Evolutionary conservation across 2,888 invertebrate species (phyloP), one percentile per base, ranked within the genome.

Genomic region (Napeogenes inachia): DNA sequence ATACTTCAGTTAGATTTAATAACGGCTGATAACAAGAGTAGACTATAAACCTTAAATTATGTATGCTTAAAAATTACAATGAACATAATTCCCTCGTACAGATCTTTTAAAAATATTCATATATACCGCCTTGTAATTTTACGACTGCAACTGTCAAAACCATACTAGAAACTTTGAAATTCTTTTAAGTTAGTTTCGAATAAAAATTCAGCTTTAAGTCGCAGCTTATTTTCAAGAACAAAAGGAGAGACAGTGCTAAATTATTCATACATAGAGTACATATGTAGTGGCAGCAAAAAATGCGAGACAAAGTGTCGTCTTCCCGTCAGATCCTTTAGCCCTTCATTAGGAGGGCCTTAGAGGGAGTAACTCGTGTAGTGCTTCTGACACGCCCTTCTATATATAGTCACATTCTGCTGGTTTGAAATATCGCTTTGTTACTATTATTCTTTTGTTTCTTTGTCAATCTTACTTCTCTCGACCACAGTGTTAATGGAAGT

Each of bases 341-440:
- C 77, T 83, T 83, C 84, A 83, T 84, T 84, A 84, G 75, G 73
- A 70, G 72, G 72, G 73, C 71, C 77, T 71, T 62, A 59, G 67
- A 69, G 70, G 71, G 71, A 68, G 70, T 72, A 69, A 72, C 70
- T 74, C 72, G 70, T 71, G 74, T 69, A 71, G 75, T 74, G 73
- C 71, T 71, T 69, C 66, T 76, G 75, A 77, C 74, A 73, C 71
- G 71, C 71, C 73, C 72, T 71, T 65, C 21, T 21, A 21, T 21
- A 56, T 62, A 56, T 57, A 61, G 68, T 64, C 59, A 66, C 59
- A 58, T 65, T 66, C 66, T 64, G 58, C 63, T 60, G 56, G 57
- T 63, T 61, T 65, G 61, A 61, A 68, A 62, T 65, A 62, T 64
- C 61, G 56, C 65, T 66, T 68, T 68, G 68, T 69, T 66, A 60